phyloP scores from a whole-genome alignment of 2,888 invertebrate species.

The Hypomecis punctinalis region DNA sequence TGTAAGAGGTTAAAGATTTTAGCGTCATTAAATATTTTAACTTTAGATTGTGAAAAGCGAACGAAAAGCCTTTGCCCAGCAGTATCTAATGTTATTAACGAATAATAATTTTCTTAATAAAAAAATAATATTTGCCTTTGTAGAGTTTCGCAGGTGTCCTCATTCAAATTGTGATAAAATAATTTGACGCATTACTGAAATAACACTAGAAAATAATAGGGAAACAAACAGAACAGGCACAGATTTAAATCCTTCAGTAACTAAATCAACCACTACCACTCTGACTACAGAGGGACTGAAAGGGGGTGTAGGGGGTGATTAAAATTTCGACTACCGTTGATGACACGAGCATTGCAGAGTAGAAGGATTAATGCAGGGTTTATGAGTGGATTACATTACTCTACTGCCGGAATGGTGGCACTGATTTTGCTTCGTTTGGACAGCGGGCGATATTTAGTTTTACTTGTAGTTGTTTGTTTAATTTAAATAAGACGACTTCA shows the following conservation, averaged over 20 bases:
- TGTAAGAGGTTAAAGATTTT: too few species aligned
- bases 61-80: too few species aligned
- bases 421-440: slow-evolving; percentile 61
- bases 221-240: background rate
- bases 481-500: too few species aligned
- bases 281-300: slow-evolving; percentile 26
- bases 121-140: too few species aligned
- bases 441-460: slow-evolving; percentile 44
- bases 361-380: slow-evolving; percentile 80
- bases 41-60: too few species aligned
- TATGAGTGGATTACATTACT: slow-evolving; percentile 82
- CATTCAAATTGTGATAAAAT: too few species aligned
- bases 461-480: slow-evolving; percentile 15
- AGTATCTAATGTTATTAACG: too few species aligned
- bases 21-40: too few species aligned
- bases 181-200: too few species aligned
- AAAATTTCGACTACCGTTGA: slow-evolving; percentile 83
- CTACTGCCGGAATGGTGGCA: slow-evolving; percentile 60
- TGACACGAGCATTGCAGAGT: slow-evolving; percentile 78
- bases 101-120: too few species aligned
- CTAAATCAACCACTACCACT: background rate
- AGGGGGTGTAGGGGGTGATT: slow-evolving; percentile 67
- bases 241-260: slow-evolving; percentile 5
- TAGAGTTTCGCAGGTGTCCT: too few species aligned
- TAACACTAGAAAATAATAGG: too few species aligned